Conservation (phyloP, 2,888 invertebrate species). For the Aspidiotus destructor region DNA sequence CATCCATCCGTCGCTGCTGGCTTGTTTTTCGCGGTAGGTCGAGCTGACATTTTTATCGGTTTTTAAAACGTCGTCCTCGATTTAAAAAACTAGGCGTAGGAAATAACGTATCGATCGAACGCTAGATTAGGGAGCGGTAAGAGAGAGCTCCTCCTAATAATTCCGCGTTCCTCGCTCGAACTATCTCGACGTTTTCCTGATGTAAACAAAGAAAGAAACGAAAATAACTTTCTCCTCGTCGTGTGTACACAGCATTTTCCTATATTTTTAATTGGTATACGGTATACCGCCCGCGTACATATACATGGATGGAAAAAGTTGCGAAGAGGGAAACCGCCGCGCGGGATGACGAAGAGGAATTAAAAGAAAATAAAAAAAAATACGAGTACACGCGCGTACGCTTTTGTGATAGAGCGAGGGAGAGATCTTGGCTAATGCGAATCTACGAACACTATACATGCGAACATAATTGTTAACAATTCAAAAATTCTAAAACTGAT, state of each 20-base stretch:
- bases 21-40: constrained; percentile 11
- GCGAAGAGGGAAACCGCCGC: background rate
- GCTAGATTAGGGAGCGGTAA: constrained; percentile 16
- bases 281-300: background rate
- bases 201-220: constrained; percentile 18
- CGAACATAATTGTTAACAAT: no score
- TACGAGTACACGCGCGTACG: background rate
- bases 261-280: constrained; percentile 17
- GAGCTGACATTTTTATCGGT: constrained; percentile 19
- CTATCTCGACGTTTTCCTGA: constrained; percentile 3
- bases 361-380: background rate
- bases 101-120: constrained; percentile 28
- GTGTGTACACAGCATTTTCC: constrained; percentile 13
- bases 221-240: constrained; percentile 19
- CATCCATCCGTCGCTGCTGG: background rate
- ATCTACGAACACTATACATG: no score
- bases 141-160: constrained; percentile 3
- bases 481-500: no score
- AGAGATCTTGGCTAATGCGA: no score
- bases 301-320: background rate
- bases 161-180: background rate
- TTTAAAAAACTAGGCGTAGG: constrained; percentile 20
- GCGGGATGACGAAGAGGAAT: background rate
- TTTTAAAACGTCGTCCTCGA: constrained; percentile 20
- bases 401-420: no score